Evolutionary conservation across 2,113 vertebrate species (phyloP), one percentile per base, ranked within the genome.

Genomic region (Athene cunicularia): DNA sequence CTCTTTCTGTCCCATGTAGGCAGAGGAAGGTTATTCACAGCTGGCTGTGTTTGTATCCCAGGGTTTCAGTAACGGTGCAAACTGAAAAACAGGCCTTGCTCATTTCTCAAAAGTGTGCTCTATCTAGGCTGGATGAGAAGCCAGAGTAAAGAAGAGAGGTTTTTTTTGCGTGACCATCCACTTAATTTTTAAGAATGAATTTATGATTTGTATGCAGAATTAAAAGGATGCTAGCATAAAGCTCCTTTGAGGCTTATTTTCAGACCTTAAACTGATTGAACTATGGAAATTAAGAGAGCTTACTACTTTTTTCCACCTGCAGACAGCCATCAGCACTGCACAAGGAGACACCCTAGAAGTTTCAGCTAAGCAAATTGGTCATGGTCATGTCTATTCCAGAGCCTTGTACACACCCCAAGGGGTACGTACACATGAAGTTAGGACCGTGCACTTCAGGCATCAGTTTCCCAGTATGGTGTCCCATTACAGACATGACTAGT

Each of bases 321-420:
- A 98, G 75, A 97, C 97, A 99, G 63, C 99, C 98, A 77, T 99
- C 98, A 14, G 99, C 62, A 49, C 98, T 99, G 50, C 98, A 97
- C 75, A 99, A 97, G 21, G 98, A 99, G 86, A 99, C 96, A 23
- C 99, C 97, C 6, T 89, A 98, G 93, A 99, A 98, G 28, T 98
- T 98, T 98, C 99, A 98, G 72, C 72, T 75, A 80, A 99, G 96
- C 73, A 99, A 98, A 91, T 97, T 98, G 94, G 98, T 99, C 97
- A 98, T 99, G 80, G 97, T 97, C 73, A 97, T 79, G 45, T 99
- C 97, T 56, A 26, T 98, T 82, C 98, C 98, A 16, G 98, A 98
- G 86, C 49, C 49, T 62, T 33, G 97, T 98, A 79, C 96, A 95
- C 98, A 98, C 98, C 99, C 53, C 52, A 45, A 64, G 37, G 17